These are phyloP conservation scores for Microcebus jonahi DNA, from an alignment of 2,113 vertebrate species.

Conservation along the genomic window DNA sequence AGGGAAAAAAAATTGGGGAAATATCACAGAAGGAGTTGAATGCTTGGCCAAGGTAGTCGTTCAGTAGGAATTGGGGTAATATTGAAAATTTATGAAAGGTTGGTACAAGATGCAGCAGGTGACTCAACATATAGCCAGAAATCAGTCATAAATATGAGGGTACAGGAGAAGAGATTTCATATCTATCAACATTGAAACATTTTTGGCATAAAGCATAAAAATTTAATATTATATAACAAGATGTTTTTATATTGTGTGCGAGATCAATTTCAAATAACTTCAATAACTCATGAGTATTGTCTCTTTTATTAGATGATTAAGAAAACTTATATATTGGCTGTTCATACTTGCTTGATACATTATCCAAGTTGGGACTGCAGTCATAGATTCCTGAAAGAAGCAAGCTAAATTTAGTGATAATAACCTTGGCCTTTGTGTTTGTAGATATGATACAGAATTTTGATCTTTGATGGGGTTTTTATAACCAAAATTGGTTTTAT, in stretches of 20 bases:
- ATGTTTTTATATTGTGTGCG: background rate
- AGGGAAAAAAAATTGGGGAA: background rate
- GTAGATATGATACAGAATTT: background rate
- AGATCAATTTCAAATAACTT: background rate
- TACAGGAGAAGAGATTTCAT: background rate
- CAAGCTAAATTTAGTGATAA: background rate
- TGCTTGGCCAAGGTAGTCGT: background rate
- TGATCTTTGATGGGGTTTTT: background rate
- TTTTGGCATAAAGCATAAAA: background rate
- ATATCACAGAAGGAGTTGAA: background rate
- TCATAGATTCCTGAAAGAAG: background rate
- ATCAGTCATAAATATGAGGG: background rate
- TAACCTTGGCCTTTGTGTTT: background rate
- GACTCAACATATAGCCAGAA: background rate
- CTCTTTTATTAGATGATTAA: background rate
- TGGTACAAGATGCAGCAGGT: background rate
- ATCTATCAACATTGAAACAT: background rate
- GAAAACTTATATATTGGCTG: background rate
- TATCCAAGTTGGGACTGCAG: background rate
- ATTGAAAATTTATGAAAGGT: background rate
- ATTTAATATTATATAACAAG: background rate
- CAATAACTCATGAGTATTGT: background rate
- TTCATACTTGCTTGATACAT: background rate
- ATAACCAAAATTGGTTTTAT: background rate
- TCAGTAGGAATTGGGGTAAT: background rate